phyloP scores from a whole-genome alignment of 1,140 invertebrate species.

The Neelides sp. region DNA sequence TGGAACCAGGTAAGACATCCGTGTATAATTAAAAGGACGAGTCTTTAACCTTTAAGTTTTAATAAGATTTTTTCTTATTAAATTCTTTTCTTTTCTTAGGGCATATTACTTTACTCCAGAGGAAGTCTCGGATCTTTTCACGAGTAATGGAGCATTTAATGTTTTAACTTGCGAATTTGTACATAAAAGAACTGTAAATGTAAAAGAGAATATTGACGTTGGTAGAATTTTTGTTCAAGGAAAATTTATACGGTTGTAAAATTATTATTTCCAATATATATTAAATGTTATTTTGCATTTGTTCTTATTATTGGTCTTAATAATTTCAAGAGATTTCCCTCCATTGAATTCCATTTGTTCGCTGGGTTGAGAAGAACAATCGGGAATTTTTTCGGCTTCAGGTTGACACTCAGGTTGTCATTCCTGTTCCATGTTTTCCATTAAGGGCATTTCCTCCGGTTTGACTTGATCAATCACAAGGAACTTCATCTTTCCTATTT shows the following conservation, averaged over 20 bases:
- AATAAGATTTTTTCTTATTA: constrained; percentile 21
- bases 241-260: constrained; percentile 50
- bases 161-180: constrained; percentile 57
- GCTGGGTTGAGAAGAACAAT: too few species aligned
- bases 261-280: too few species aligned
- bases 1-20: constrained; percentile 64
- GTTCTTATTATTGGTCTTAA: constrained; percentile 6
- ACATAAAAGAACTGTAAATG: constrained; percentile 72
- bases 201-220: constrained; percentile 80
- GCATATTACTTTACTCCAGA: constrained; percentile 68
- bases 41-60: constrained; percentile 6
- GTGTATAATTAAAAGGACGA: constrained; percentile 32
- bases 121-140: constrained; percentile 50
- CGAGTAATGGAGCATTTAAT: constrained; percentile 51
- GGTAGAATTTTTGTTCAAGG: constrained; percentile 82
- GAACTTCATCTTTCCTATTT: too few species aligned
- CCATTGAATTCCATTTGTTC: too few species aligned
- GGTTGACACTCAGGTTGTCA: too few species aligned
- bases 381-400: too few species aligned
- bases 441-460: too few species aligned
- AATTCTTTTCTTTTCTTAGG: constrained; percentile 39
- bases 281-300: neutral
- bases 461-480: too few species aligned
- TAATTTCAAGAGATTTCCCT: too few species aligned
- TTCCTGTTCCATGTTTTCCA: too few species aligned